These are phyloP conservation scores for Hippoglossus hippoglossus DNA, from an alignment of 2,797 vertebrate genomes.

Conservation along the genomic window DNA sequence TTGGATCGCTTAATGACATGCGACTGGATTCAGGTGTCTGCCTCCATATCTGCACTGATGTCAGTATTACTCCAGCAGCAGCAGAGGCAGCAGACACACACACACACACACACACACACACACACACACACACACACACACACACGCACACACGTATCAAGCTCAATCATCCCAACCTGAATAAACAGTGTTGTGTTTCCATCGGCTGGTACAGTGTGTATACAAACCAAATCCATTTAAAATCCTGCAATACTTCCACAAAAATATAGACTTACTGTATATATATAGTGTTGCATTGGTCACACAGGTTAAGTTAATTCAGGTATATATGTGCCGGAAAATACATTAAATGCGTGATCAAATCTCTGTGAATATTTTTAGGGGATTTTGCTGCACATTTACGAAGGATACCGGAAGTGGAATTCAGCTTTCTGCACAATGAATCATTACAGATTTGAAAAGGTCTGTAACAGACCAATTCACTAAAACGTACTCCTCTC, in stretches of 20 bases:
- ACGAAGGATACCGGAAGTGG: constrained; percentile 5
- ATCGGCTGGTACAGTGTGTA: constrained; percentile 72
- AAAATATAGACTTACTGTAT: constrained; percentile 61
- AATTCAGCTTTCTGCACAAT: neutral
- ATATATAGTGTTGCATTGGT: constrained; percentile 56
- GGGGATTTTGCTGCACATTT: constrained; percentile 18
- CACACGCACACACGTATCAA: constrained; percentile 54
- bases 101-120: constrained; percentile 14
- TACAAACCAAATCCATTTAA: constrained; percentile 80
- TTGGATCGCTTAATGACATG: constrained; percentile 77
- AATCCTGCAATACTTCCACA: constrained; percentile 62
- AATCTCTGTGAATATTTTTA: constrained; percentile 39
- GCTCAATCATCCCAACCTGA: constrained; percentile 73
- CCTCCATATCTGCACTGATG: constrained; percentile 75
- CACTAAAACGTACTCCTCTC: neutral
- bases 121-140: constrained; percentile 31
- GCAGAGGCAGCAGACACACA: constrained; percentile 4
- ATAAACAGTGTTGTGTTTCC: constrained; percentile 77
- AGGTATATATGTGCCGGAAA: constrained; percentile 45
- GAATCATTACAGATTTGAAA: neutral
- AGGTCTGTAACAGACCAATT: neutral
- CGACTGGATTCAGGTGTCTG: constrained; percentile 73
- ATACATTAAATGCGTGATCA: constrained; percentile 53
- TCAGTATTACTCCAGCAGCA: constrained; percentile 70
- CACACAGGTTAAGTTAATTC: constrained; percentile 73